Evolutionary conservation across 37 sponge, comb jelly and placozoan genomes (phyloP), one percentile per base, ranked within the genome.

Genomic region (Tethya wilhelma): DNA sequence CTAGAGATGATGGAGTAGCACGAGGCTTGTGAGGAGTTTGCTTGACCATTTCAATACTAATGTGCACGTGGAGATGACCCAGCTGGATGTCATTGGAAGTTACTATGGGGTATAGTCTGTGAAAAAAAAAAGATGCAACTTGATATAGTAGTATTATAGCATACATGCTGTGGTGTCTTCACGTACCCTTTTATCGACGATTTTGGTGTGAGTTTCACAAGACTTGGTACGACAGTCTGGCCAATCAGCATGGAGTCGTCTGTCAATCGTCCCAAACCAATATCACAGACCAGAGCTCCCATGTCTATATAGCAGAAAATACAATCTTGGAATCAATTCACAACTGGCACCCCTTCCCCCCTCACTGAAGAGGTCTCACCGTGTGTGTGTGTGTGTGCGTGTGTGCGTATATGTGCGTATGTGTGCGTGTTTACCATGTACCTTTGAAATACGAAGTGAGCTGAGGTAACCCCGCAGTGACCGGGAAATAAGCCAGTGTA

Each of bases 201-300:
- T 23, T 31, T 19, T 0, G 68, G 25, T 40, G 56, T 55, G 8
- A 94, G 79, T 26, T 40, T 23, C 19, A 42, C n/a, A 1, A 94
- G 41, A 38, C 71, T 49, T 20, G 76, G 36, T 14, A 90, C 67
- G 43, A 53, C 29, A 56, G 78, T 69, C 56, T 69, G 46, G n/a
- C 89, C 95, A 63, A 94, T 83, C 55, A 87, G 74, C 69, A 85
- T 82, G 9, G 90, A 76, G 30, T 71, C 59, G 7, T 80, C 76
- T 8, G 74, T 69, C 67, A 84, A 65, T 36, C 75, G 74, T 38
- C 92, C 92, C n/a, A 88, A 73, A 4, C 90, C 92, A 60, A 90
- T 63, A 26, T 79, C 39, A 38, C 90, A 46, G 0, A 8, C n/a
- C 44, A 94, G 60, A 17, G 89, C n/a, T n/a, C 84, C 80, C 85